Conservation (phyloP, 2,888 invertebrate genomes). For the Ornithoptera alexandrae region DNA sequence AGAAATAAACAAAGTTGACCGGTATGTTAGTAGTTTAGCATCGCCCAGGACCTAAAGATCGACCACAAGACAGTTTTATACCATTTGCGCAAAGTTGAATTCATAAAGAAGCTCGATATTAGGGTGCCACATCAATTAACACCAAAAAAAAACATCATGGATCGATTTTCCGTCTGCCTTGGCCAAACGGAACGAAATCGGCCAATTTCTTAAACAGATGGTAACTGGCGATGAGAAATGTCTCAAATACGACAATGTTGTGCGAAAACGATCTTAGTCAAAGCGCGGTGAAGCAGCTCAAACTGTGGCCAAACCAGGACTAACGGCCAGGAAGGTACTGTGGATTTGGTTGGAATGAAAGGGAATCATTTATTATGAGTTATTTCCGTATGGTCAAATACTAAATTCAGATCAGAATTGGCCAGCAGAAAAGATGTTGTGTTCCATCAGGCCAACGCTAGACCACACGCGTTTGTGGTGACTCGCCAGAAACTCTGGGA, state of each 20-base stretch:
- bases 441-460: conserved; percentile 1
- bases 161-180: too few species aligned
- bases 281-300: background rate
- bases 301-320: background rate
- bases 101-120: too few species aligned
- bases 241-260: background rate
- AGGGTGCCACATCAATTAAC: background rate
- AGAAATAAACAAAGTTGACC: conserved; percentile 1
- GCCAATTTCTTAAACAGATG: background rate
- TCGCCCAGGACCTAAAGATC: background rate
- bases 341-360: background rate
- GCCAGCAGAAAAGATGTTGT: background rate
- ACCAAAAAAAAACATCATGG: background rate
- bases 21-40: background rate
- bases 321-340: background rate
- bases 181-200: too few species aligned
- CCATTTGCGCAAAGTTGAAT: background rate
- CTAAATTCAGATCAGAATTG: background rate
- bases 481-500: background rate
- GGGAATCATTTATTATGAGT: background rate
- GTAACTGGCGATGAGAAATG: background rate
- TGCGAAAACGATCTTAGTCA: background rate
- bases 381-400: background rate
- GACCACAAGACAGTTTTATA: background rate
- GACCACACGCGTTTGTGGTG: background rate